Conservation (phyloP, 2,888 invertebrate genomes). For the Drosophila monieri region DNA sequence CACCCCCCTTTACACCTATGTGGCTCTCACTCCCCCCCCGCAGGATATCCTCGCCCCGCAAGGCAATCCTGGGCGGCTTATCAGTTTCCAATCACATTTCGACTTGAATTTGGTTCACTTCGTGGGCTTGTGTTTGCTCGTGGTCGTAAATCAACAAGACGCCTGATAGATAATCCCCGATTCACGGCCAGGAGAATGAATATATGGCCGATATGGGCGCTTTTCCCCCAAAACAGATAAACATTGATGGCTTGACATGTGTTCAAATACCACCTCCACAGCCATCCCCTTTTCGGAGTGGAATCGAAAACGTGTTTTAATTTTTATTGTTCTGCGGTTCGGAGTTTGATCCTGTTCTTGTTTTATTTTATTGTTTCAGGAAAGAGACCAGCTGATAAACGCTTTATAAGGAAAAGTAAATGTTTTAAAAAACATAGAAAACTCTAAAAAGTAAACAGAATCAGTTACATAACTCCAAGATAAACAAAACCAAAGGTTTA, state of each 20-base stretch:
- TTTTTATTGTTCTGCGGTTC: constrained; percentile 57
- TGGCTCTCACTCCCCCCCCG: background rate
- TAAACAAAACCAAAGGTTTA: background rate
- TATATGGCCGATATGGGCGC: constrained; percentile 43
- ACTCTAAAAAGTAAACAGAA: background rate
- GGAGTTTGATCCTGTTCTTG: constrained; percentile 22
- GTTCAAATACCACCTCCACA: constrained; percentile 50
- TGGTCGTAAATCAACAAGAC: constrained; percentile 72
- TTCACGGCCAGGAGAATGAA: constrained; percentile 40
- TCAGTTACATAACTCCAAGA: background rate
- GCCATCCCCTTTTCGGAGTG: constrained; percentile 16
- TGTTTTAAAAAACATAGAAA: constrained; percentile 2
- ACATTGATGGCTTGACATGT: constrained; percentile 79
- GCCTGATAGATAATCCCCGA: constrained; percentile 68
- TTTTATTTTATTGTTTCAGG: constrained; percentile 15
- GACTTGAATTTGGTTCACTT: constrained; percentile 63
- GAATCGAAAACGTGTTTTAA: constrained; percentile 54
- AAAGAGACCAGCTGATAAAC: constrained; percentile 20
- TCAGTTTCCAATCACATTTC: constrained; percentile 79
- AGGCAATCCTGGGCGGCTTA: constrained; percentile 54
- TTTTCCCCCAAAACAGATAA: constrained; percentile 66
- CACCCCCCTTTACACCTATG: constrained; percentile 28
- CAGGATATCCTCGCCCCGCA: constrained; percentile 10
- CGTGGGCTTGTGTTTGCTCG: constrained; percentile 5
- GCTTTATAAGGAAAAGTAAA: background rate